A percentile compares a stretch with the other conserved stretches of the same genome.
Evolutionary conservation across 2,113 vertebrate genomes (phyloP).

Genomic region (Corythaixoides concolor): DNA sequence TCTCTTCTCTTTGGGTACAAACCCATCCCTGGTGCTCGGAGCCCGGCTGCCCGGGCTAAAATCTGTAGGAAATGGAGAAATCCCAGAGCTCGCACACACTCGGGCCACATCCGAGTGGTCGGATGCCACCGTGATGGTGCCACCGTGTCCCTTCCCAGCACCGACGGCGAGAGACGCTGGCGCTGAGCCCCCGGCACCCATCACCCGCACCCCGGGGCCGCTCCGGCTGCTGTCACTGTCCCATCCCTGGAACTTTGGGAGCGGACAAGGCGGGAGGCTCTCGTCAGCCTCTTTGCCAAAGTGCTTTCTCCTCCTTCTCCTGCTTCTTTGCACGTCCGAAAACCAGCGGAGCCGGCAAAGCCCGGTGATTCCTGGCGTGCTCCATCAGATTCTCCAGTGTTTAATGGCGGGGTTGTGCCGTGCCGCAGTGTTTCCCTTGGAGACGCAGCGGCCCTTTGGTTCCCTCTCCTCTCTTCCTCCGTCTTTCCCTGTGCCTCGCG

Average conservation of each 20-base stretch:
- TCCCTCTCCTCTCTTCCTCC: neutral
- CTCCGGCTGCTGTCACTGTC: too few species aligned
- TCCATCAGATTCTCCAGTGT: neutral
- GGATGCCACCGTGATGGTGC: too few species aligned
- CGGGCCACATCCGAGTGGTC: fast-evolving
- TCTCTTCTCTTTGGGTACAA: neutral
- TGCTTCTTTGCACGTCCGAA: neutral
- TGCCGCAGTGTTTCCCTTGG: neutral
- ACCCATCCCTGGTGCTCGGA: neutral
- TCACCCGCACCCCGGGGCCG: neutral
- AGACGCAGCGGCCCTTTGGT: neutral
- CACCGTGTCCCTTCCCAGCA: neutral
- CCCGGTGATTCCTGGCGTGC: neutral
- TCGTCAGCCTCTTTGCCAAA: neutral
- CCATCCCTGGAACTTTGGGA: neutral
- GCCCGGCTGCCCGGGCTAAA: neutral
- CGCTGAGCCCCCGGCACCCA: neutral
- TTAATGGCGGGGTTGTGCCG: neutral
- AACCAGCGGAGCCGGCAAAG: neutral
- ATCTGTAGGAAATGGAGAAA: fast-evolving
- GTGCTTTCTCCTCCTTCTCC: neutral
- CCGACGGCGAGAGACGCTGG: neutral
- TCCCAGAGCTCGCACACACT: fast-evolving
- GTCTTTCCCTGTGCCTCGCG: fast-evolving
- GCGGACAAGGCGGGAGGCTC: neutral